These are phyloP conservation scores for Lepidonotus clava DNA, from an alignment of 2,888 invertebrate genomes.

Conservation along the genomic window DNA sequence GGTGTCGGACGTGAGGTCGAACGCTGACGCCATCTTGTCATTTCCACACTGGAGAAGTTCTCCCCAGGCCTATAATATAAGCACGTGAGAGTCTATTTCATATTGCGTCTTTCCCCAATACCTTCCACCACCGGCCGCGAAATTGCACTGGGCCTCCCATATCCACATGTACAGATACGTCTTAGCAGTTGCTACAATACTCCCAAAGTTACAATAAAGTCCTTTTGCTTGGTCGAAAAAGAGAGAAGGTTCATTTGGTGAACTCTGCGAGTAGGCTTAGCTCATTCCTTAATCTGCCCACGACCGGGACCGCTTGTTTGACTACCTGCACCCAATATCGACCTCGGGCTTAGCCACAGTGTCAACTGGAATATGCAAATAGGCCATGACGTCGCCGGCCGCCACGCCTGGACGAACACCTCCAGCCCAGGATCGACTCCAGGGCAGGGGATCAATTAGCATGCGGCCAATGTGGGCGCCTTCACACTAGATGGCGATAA, in stretches of 20 bases:
- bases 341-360: neutral
- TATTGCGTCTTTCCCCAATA: no score
- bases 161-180: no score
- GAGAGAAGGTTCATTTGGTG: neutral
- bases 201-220: neutral
- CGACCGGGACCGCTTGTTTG: constrained; percentile 19
- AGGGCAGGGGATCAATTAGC: neutral
- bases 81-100: neutral
- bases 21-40: constrained; percentile 2
- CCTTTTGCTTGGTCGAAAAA: neutral
- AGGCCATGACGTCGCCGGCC: constrained; percentile 11
- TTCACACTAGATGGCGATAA: no score
- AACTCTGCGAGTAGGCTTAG: neutral
- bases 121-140: no score
- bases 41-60: neutral
- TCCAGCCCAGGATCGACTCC: neutral
- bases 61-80: neutral
- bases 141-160: no score
- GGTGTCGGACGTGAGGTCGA: neutral
- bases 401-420: constrained; percentile 27
- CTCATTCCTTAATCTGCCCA: neutral
- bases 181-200: neutral
- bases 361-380: constrained; percentile 35
- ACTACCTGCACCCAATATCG: constrained; percentile 30
- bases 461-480: no score